Percentiles rank a stretch among this genome's conserved stretches.
Conservation (phyloP, 2,113 vertebrate genomes). For the Calidris pygmaea region DNA sequence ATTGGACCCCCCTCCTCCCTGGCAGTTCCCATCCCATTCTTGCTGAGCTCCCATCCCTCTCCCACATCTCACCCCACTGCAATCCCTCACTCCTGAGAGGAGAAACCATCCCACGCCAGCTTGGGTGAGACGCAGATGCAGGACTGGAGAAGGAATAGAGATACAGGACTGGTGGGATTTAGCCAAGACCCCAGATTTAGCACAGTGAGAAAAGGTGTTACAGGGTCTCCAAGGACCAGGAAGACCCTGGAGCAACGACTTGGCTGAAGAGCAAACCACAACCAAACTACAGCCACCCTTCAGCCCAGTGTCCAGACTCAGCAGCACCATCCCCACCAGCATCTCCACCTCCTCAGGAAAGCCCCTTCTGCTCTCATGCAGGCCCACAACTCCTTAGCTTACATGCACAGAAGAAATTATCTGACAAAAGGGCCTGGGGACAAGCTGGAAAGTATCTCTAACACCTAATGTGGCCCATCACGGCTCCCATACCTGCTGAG, state of each 20-base stretch:
- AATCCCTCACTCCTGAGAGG: background rate
- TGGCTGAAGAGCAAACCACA: background rate
- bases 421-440: background rate
- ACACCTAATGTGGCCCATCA: too few species aligned
- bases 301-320: background rate
- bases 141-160: background rate
- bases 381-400: background rate
- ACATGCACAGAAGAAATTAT: accelerated
- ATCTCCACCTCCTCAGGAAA: background rate
- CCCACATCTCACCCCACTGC: background rate
- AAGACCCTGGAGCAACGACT: background rate
- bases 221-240: background rate
- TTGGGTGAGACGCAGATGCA: background rate
- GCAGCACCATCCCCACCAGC: background rate
- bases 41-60: background rate
- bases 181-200: background rate
- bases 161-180: background rate
- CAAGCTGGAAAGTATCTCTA: background rate
- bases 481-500: background rate
- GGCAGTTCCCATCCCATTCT: background rate
- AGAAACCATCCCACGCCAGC: background rate
- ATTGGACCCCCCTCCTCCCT: background rate
- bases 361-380: background rate
- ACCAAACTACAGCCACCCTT: background rate
- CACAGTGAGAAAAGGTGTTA: background rate